A percentile compares a stretch with the other conserved stretches of the same genome.
phyloP scores from a whole-genome alignment of 2,113 vertebrate genomes.

The Cephalopterus ornatus region DNA sequence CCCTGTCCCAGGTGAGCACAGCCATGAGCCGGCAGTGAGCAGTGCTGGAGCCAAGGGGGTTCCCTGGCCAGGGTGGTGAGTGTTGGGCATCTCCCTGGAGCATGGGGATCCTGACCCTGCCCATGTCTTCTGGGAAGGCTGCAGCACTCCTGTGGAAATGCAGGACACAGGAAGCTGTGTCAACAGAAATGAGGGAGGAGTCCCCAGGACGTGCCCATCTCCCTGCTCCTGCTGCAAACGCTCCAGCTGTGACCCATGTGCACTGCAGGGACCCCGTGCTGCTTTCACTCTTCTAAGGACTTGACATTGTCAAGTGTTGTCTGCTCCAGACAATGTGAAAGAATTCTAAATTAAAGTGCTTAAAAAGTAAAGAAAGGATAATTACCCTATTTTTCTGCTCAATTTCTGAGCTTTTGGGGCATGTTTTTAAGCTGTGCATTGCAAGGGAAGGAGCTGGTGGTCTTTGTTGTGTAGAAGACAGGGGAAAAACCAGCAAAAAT shows the following conservation, averaged over 20 bases:
- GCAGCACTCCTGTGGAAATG: background rate
- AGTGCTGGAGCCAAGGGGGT: background rate
- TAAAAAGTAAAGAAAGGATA: background rate
- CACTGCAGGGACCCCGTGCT: background rate
- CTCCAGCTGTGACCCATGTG: background rate
- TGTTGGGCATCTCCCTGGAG: accelerated
- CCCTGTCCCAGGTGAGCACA: background rate
- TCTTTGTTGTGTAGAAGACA: background rate
- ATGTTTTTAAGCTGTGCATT: background rate
- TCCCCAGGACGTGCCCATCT: accelerated
- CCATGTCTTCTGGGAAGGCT: background rate
- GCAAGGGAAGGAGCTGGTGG: background rate
- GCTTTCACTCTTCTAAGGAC: background rate
- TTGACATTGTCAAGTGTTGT: background rate
- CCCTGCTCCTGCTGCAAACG: background rate
- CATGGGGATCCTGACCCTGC: background rate
- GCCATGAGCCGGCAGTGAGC: background rate
- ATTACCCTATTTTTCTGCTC: background rate
- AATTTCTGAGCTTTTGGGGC: background rate
- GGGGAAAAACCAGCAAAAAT: background rate
- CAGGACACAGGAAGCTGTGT: background rate
- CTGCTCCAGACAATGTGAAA: background rate
- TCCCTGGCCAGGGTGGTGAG: accelerated
- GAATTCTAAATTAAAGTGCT: background rate
- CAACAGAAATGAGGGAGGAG: background rate